Conservation (phyloP, 2,113 vertebrate genomes). For the Pelusios castaneus region DNA sequence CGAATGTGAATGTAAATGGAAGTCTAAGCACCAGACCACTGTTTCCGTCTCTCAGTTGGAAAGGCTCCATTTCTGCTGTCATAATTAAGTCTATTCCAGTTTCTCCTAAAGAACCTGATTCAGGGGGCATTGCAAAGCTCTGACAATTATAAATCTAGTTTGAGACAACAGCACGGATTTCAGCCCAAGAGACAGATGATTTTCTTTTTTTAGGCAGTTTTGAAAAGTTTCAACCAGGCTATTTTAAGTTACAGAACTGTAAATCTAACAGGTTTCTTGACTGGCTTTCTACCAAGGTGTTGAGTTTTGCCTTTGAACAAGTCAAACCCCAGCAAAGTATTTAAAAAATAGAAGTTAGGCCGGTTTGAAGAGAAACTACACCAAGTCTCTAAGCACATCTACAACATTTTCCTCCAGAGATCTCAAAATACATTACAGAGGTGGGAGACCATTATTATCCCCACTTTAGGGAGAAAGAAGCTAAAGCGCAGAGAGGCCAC, state of each 20-base stretch:
- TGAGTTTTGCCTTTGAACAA: not conserved
- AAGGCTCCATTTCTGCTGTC: not conserved
- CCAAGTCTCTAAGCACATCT: not conserved
- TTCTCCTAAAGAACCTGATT: not conserved
- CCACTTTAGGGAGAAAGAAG: not conserved
- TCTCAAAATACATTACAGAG: not conserved
- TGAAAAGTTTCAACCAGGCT: not conserved
- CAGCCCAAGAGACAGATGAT: not conserved
- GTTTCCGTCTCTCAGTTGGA: not conserved
- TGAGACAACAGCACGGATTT: not conserved
- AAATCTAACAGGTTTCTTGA: not conserved
- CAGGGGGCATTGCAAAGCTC: not conserved
- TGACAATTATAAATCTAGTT: not conserved
- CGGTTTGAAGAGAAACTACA: not conserved
- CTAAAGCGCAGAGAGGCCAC: not conserved
- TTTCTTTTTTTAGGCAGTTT: not conserved
- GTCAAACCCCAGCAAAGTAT: not conserved
- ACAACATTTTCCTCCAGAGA: not conserved
- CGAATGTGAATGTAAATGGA: rapidly evolving
- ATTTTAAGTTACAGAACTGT: not conserved
- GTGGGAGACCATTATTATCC: not conserved
- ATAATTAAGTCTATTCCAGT: not conserved
- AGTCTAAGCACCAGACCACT: rapidly evolving
- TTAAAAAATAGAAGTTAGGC: not conserved
- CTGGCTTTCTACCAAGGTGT: rapidly evolving